A percentile compares a stretch with the other conserved stretches of the same genome.
These are phyloP conservation scores for Onthophagus sagittarius DNA, from an alignment of 2,888 invertebrate species.

Conservation along the genomic window DNA sequence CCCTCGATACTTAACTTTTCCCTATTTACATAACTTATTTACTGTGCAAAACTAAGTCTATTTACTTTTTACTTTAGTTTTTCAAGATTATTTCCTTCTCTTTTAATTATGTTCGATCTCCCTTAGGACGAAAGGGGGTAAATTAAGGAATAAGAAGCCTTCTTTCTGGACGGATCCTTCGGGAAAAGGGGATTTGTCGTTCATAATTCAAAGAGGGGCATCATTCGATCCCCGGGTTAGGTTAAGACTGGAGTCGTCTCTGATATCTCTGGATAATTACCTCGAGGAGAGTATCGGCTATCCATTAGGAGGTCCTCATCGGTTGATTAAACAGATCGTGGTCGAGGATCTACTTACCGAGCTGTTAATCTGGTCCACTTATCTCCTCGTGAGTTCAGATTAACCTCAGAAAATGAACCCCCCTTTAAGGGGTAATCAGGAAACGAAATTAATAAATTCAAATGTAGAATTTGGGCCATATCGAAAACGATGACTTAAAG, in stretches of 20 bases:
- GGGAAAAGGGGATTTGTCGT: background rate
- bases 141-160: background rate
- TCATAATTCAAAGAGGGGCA: background rate
- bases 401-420: background rate
- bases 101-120: background rate
- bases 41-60: too few species aligned
- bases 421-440: background rate
- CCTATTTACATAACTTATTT: too few species aligned
- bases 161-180: background rate
- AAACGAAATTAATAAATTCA: too few species aligned
- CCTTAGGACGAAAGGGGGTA: background rate
- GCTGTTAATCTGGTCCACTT: slow-evolving; percentile 10
- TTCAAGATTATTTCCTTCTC: background rate
- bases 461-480: too few species aligned
- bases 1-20: background rate
- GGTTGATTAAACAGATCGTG: slow-evolving; percentile 9
- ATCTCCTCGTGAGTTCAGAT: background rate
- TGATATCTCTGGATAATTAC: slow-evolving; percentile 1
- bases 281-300: slow-evolving; percentile 6
- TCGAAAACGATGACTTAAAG: background rate
- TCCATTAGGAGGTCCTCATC: slow-evolving; percentile 9
- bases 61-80: too few species aligned
- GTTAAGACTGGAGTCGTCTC: slow-evolving; percentile 1
- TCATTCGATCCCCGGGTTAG: background rate
- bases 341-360: slow-evolving; percentile 1